A percentile compares a stretch with the other conserved stretches of the same genome.
Evolutionary conservation across 2,888 invertebrate species (phyloP).

Genomic region (Zhengitettix transpicula): DNA sequence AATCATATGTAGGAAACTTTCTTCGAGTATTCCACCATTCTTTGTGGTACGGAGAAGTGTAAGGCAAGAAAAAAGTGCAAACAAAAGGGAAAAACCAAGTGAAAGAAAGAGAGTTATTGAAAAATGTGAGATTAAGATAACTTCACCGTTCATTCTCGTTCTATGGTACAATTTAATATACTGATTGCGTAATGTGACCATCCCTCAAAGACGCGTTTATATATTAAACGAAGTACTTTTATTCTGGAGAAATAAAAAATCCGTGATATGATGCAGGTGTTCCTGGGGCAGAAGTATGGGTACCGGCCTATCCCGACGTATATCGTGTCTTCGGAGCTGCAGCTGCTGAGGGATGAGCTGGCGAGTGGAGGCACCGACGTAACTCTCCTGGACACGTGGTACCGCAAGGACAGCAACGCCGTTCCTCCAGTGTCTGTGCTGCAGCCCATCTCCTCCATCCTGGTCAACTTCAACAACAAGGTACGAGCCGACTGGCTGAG

Average conservation of each 20-base stretch:
- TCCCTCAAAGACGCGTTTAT: no score
- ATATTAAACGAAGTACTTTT: no score
- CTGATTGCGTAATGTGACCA: no score
- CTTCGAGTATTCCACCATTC: no score
- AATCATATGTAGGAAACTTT: no score
- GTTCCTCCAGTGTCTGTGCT: constrained; percentile 89
- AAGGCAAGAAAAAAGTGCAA: no score
- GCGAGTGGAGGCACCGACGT: constrained; percentile 69
- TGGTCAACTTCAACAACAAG: constrained; percentile 96
- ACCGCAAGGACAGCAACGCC: constrained; percentile 88
- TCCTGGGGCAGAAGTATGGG: constrained; percentile 95
- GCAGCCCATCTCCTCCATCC: constrained; percentile 92
- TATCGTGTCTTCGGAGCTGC: constrained; percentile 79
- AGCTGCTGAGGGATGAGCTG: constrained; percentile 70
- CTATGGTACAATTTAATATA: no score
- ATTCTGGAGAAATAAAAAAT: neutral
- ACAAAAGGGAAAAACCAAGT: no score
- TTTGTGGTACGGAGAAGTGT: no score
- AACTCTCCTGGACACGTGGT: constrained; percentile 79
- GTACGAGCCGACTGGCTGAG: constrained; percentile 28
- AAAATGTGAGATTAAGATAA: no score
- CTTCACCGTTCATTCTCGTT: no score
- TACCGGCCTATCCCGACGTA: constrained; percentile 95
- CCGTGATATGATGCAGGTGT: constrained; percentile 40
- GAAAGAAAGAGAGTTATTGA: no score